Evolutionary conservation across 2,888 invertebrate genomes (phyloP).

Genomic region (Himalopsyche japonica): DNA sequence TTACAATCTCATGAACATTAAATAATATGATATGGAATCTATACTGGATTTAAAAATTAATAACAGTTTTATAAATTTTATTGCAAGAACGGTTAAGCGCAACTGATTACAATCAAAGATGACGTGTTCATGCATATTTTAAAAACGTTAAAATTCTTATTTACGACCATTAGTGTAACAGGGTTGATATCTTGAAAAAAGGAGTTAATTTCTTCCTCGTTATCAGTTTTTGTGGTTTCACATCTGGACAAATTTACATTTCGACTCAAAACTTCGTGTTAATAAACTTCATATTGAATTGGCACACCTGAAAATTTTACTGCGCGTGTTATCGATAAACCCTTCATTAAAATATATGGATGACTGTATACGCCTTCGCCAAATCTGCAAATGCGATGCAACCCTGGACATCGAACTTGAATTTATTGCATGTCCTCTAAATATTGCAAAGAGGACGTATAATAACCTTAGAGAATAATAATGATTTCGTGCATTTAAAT

Average conservation of each 20-base stretch:
- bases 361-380: not conserved
- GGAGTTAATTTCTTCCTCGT: not conserved
- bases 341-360: not conserved
- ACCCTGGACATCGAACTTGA: not conserved
- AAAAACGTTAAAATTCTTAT: not conserved
- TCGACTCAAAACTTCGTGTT: not conserved
- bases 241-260: not conserved
- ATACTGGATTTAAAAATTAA: too few species aligned
- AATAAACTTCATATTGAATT: not conserved
- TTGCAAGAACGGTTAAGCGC: too few species aligned
- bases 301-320: not conserved
- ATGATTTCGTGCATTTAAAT: not conserved
- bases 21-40: too few species aligned
- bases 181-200: not conserved
- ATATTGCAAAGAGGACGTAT: not conserved
- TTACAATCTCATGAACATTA: too few species aligned
- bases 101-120: not conserved
- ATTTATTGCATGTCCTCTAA: not conserved
- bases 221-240: not conserved
- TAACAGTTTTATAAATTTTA: too few species aligned
- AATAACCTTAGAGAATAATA: not conserved
- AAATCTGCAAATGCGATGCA: not conserved
- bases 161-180: not conserved
- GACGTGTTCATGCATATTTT: not conserved
- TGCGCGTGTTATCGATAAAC: not conserved